phyloP scores from a whole-genome alignment of 2,113 vertebrate genomes.

The Erpornis zantholeuca region DNA sequence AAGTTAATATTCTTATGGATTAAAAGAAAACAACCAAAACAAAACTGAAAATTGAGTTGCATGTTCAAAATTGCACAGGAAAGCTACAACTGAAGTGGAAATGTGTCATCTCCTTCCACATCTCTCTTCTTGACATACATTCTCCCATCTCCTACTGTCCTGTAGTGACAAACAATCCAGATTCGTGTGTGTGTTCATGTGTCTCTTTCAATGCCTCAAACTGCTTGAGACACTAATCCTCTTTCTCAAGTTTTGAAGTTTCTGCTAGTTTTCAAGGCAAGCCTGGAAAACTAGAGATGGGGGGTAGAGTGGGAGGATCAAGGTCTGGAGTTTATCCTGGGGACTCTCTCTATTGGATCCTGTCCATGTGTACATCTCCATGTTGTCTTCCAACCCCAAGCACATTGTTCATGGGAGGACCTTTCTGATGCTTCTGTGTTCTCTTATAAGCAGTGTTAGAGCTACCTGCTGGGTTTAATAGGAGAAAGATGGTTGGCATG shows the following conservation, averaged over 20 bases:
- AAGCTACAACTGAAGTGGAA: not conserved
- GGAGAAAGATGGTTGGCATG: not conserved
- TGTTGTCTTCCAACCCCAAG: not conserved
- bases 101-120: not conserved
- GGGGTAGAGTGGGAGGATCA: accelerated
- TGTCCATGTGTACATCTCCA: not conserved
- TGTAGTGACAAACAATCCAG: not conserved
- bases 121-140: not conserved
- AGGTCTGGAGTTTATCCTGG: not conserved
- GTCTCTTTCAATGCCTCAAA: not conserved
- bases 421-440: not conserved
- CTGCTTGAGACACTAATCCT: not conserved
- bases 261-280: not conserved
- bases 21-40: not conserved
- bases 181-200: not conserved
- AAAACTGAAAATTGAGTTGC: not conserved
- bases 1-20: not conserved
- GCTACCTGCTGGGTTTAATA: not conserved
- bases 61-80: not conserved
- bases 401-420: not conserved
- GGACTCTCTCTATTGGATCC: not conserved
- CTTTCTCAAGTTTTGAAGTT: not conserved
- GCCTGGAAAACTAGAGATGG: not conserved
- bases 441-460: not conserved
- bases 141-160: not conserved